Evolutionary conservation across 2,888 invertebrate species (phyloP), one percentile per base, ranked within the genome.

Genomic region (Actias luna): DNA sequence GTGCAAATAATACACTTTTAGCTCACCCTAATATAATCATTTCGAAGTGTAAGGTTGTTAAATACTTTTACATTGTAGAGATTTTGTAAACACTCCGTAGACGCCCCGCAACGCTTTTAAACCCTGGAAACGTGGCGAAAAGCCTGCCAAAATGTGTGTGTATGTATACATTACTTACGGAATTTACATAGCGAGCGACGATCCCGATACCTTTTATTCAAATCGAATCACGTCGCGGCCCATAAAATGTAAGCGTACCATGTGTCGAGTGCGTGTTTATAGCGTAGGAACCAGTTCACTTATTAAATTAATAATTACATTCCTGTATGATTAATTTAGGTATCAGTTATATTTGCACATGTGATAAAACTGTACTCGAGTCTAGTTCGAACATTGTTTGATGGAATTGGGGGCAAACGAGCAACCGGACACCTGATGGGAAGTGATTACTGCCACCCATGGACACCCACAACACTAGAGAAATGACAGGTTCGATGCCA

Each of bases 211-310:
- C 71, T 73, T 75, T 71, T 74, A 73, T 74, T 73, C 71, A 74
- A 78, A 76, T 76, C 71, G 69, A 73, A 74, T 75, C 69, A 74
- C 74, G 74, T 69, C 68, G 64, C 66, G 64, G 63, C 66, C 69
- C 67, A 71, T 73, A 70, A 71, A 71, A 68, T 68, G 70, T 64
- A 64, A 63, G 66, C 68, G 66, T 67, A 42, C 57, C 31, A 39
- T 39, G 16, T 42, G 61, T 61, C 22, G 31, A 58, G 29, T 18
- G 52, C 52, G 52, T 61, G 57, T 57, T 39, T 61, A 31, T 58
- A 57, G 61, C 39, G 29, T 42, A 31, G 57, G 61, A 61, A 57
- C 61, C 31, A 22, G 42, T 31, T 52, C 27, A n/a, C 14, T 52
- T 52, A 52, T 52, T 52, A 29, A 52, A 27, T 52, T 52, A 12